Percentiles rank a stretch among this genome's conserved stretches.
Conservation (phyloP, 2,888 invertebrate genomes). For the Catocala sponsa region DNA sequence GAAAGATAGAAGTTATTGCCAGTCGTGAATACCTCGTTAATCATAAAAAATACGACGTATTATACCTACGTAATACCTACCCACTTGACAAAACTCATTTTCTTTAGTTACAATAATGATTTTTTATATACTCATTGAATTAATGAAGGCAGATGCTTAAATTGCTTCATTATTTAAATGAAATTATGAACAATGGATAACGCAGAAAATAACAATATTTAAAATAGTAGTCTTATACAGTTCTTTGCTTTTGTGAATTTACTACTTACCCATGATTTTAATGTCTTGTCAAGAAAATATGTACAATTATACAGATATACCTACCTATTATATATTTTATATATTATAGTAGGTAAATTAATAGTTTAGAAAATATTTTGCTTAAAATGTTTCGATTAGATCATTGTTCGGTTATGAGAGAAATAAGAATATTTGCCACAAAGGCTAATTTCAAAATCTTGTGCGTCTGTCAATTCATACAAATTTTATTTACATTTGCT, state of each 20-base stretch:
- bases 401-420: too few species aligned
- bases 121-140: neutral
- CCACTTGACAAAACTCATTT: constrained; percentile 12
- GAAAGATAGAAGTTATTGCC: constrained; percentile 18
- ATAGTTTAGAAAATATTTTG: too few species aligned
- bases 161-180: neutral
- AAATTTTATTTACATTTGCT: neutral
- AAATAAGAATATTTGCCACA: too few species aligned
- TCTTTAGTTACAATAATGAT: constrained; percentile 9
- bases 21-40: constrained; percentile 26
- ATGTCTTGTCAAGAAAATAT: too few species aligned
- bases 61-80: neutral
- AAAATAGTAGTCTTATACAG: neutral
- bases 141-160: constrained; percentile 4
- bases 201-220: neutral
- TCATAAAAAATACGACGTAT: constrained; percentile 20
- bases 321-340: too few species aligned
- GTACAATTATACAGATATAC: too few species aligned
- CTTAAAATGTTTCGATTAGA: too few species aligned
- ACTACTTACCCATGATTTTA: too few species aligned
- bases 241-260: too few species aligned
- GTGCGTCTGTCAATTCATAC: neutral
- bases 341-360: too few species aligned
- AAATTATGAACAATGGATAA: neutral
- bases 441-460: too few species aligned